Evolutionary conservation across 2,888 invertebrate species (phyloP).

Genomic region (Xestobium rufovillosum): DNA sequence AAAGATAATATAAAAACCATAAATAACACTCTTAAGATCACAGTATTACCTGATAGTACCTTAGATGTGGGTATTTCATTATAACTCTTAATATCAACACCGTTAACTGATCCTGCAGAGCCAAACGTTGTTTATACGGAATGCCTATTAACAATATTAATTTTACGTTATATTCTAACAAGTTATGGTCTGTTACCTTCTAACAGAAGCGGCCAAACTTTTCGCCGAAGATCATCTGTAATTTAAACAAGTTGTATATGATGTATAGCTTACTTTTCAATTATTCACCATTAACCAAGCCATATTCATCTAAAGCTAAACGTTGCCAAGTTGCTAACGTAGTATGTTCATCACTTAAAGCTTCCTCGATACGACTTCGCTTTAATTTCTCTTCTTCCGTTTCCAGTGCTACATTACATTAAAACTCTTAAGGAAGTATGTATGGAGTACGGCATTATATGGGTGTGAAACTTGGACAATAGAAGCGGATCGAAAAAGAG

Average conservation of each 20-base stretch:
- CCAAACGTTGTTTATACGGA: conserved; percentile 74
- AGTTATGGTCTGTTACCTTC: too few relatives aligned
- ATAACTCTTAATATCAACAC: conserved; percentile 85
- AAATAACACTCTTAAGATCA: neutral
- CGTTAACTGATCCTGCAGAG: conserved; percentile 82
- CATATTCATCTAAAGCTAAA: conserved; percentile 58
- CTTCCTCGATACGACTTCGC: conserved; percentile 52
- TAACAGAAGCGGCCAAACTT: conserved; percentile 79
- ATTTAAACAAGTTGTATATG: conserved; percentile 13
- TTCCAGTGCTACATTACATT: too few relatives aligned
- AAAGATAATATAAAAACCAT: neutral
- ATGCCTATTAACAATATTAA: conserved; percentile 85
- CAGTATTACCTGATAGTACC: conserved; percentile 76
- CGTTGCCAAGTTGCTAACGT: conserved; percentile 51
- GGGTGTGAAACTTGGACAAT: too few relatives aligned
- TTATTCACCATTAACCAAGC: conserved; percentile 62
- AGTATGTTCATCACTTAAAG: conserved; percentile 46
- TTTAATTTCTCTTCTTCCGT: conserved; percentile 56
- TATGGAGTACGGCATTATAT: too few relatives aligned
- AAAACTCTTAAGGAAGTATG: too few relatives aligned
- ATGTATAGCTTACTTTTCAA: conserved; percentile 8
- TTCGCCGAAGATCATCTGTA: conserved; percentile 69
- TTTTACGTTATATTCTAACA: too few relatives aligned
- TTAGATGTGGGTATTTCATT: conserved; percentile 76
- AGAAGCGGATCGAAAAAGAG: too few relatives aligned